Evolutionary conservation across 2,888 invertebrate species (phyloP).

Genomic region (Parascotia fuliginaria): DNA sequence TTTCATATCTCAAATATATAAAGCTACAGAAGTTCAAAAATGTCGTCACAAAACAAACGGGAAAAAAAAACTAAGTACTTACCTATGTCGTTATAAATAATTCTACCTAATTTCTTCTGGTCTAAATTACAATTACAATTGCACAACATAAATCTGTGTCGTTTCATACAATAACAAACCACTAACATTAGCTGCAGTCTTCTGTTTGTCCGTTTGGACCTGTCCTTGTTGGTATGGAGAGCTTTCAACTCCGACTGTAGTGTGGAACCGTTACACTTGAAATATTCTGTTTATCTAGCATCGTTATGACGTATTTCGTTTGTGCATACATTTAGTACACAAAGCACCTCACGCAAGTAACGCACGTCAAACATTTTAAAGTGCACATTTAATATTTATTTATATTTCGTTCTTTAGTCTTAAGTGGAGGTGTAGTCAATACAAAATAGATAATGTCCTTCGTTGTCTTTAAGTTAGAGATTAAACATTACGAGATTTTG

Average conservation of each 20-base stretch:
- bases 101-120: too few species aligned
- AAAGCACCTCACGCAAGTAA: not conserved
- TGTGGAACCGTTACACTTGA: not conserved
- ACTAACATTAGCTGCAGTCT: conserved; percentile 4
- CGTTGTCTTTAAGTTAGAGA: too few species aligned
- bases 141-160: not conserved
- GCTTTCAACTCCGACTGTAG: not conserved
- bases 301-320: not conserved
- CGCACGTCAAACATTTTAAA: not conserved
- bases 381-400: too few species aligned
- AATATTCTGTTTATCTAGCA: not conserved
- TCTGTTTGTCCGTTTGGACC: not conserved
- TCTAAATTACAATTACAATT: not conserved
- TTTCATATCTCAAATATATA: too few species aligned
- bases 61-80: too few species aligned
- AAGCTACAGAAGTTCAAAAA: too few species aligned
- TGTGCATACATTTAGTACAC: not conserved
- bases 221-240: not conserved
- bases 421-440: too few species aligned
- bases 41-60: too few species aligned
- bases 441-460: too few species aligned
- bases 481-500: too few species aligned
- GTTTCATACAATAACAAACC: conserved; percentile 11
- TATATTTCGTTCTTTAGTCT: too few species aligned
- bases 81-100: too few species aligned